Conservation (phyloP, 2,113 vertebrate species). For the Dicentrarchus labrax region DNA sequence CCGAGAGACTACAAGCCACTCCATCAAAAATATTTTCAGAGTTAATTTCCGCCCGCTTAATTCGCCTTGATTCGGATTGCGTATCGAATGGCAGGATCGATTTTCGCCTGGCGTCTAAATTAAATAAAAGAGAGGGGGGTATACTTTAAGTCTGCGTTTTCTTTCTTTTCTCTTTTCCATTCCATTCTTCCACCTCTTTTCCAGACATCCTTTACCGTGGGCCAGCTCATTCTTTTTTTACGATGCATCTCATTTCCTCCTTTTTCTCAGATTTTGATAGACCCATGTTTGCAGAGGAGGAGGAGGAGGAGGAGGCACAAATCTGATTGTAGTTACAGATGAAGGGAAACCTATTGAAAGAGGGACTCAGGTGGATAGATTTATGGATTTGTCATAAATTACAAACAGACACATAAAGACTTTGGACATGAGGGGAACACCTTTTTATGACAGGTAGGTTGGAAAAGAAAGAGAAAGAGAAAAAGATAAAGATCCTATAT, state of each 20-base stretch:
- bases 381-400: constrained; percentile 77
- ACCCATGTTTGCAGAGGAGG: constrained; percentile 66
- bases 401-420: constrained; percentile 57
- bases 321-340: constrained; percentile 76
- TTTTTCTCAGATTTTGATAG: constrained; percentile 81
- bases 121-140: constrained; percentile 90
- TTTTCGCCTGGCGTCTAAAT: constrained; percentile 95
- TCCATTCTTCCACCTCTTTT: constrained; percentile 84
- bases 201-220: constrained; percentile 83
- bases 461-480: constrained; percentile 12
- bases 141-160: constrained; percentile 87
- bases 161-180: constrained; percentile 87
- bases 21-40: constrained; percentile 97
- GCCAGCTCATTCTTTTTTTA: constrained; percentile 71
- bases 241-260: constrained; percentile 85
- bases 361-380: constrained; percentile 67
- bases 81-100: constrained; percentile 95
- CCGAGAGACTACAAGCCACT: constrained; percentile 93
- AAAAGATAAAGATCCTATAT: constrained; percentile 3
- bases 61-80: constrained; percentile 95
- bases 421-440: constrained; percentile 27
- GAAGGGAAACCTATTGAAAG: constrained; percentile 71
- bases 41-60: constrained; percentile 96
- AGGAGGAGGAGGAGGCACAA: constrained; percentile 40
- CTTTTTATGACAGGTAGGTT: constrained; percentile 48